phyloP scores from a whole-genome alignment of 2,113 vertebrate species.

The Saccopteryx bilineata region DNA sequence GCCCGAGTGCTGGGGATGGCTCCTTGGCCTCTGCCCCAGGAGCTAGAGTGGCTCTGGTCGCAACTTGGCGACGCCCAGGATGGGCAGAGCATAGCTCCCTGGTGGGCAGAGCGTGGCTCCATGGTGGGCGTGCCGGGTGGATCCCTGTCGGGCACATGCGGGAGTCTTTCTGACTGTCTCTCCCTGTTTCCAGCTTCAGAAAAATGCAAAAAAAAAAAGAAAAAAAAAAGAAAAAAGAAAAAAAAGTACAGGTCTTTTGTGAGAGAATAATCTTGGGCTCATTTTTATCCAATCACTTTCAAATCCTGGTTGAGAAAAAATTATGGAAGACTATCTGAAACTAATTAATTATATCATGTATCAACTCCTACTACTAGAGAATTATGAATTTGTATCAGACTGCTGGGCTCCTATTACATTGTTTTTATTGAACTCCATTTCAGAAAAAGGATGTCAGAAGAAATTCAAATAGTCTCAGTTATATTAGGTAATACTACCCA shows the following conservation, averaged over 20 bases:
- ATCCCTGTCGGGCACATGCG: no score
- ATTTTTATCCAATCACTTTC: neutral
- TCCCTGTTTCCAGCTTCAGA: no score
- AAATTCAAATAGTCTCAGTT: neutral
- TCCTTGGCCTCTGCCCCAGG: no score
- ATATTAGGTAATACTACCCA: neutral
- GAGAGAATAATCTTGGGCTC: neutral
- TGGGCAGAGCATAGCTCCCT: no score
- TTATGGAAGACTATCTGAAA: conserved; percentile 18
- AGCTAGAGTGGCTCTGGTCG: no score
- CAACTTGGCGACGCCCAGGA: no score
- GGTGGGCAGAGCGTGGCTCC: no score
- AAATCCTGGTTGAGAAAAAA: conserved; percentile 3
- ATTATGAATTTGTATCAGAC: neutral
- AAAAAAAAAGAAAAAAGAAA: no score
- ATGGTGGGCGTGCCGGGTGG: no score
- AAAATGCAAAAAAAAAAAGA: no score
- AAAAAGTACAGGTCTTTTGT: neutral
- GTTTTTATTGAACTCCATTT: neutral
- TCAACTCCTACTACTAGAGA: neutral
- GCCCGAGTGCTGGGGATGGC: no score
- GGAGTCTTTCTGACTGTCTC: no score
- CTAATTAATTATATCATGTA: neutral
- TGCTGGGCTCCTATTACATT: neutral
- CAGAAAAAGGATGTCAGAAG: neutral